phyloP scores from a whole-genome alignment of 2,888 invertebrate genomes.

The Watsonalla binaria region DNA sequence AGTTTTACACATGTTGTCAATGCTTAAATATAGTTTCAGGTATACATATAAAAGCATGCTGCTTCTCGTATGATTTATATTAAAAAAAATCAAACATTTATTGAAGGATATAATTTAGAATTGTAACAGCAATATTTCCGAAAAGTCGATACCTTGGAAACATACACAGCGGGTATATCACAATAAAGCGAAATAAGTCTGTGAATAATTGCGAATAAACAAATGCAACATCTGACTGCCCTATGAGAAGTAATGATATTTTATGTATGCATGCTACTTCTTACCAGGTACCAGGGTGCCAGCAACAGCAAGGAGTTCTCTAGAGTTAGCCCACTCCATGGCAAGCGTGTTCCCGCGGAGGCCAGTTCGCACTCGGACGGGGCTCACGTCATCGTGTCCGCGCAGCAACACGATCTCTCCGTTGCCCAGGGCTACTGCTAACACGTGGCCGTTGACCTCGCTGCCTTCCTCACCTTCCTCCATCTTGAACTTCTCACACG shows the following conservation, averaged over 20 bases:
- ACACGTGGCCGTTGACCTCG: conserved; percentile 82
- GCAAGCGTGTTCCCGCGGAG: conserved; percentile 87
- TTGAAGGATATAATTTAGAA: too few species aligned
- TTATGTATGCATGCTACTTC: background rate
- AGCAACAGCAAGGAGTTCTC: conserved; percentile 94
- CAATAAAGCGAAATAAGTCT: too few species aligned
- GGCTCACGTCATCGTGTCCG: conserved; percentile 96
- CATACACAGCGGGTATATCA: background rate
- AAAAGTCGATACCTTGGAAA: background rate
- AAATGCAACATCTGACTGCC: too few species aligned
- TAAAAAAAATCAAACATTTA: too few species aligned
- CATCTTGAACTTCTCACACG: conserved; percentile 98
- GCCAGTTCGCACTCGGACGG: conserved; percentile 90
- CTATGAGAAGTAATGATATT: too few species aligned
- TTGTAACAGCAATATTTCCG: too few species aligned
- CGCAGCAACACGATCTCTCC: conserved; percentile 94
- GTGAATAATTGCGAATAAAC: too few species aligned
- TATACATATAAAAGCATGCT: too few species aligned
- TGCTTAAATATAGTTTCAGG: background rate
- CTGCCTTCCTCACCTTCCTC: conserved; percentile 92
- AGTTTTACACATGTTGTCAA: too few species aligned
- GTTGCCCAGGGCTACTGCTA: conserved; percentile 92
- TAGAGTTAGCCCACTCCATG: conserved; percentile 98
- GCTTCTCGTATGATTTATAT: too few species aligned
- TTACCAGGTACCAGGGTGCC: conserved; percentile 81